A percentile compares a stretch with the other conserved stretches of the same genome.
These are phyloP conservation scores for Falco peregrinus DNA, from an alignment of 2,797 vertebrate genomes.

Conservation along the genomic window DNA sequence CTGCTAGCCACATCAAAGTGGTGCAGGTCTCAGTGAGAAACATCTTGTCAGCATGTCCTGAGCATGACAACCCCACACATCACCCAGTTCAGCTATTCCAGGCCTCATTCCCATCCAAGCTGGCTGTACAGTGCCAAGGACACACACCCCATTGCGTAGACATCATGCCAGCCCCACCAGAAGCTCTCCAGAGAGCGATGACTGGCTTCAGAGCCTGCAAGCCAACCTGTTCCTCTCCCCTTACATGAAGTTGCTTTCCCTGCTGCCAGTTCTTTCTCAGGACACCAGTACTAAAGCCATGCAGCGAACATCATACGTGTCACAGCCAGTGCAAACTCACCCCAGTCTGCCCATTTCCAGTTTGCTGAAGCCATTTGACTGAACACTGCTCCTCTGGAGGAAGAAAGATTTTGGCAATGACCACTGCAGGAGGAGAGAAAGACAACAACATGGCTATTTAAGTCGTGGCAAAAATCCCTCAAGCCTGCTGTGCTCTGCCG, in stretches of 20 bases:
- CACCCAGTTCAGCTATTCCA: background rate
- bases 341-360: slow-evolving; percentile 49
- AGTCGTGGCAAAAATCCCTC: background rate
- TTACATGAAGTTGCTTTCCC: background rate
- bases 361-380: slow-evolving; percentile 53
- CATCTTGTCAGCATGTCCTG: background rate
- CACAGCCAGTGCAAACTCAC: slow-evolving; percentile 52
- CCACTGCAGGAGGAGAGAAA: slow-evolving; percentile 69
- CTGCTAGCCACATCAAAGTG: background rate
- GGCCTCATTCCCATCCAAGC: background rate
- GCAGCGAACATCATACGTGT: fast-evolving
- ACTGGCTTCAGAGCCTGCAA: background rate
- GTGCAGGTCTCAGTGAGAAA: background rate
- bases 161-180: background rate
- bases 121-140: background rate
- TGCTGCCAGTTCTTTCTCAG: background rate
- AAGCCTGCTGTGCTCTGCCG: background rate
- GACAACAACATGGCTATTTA: background rate
- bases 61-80: background rate
- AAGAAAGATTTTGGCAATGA: slow-evolving; percentile 67
- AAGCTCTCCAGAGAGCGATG: background rate
- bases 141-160: background rate
- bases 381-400: slow-evolving; percentile 39
- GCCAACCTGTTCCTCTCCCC: background rate
- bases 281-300: background rate